Evolutionary conservation across 2,113 vertebrate species (phyloP).

Genomic region (Halichoerus grypus): DNA sequence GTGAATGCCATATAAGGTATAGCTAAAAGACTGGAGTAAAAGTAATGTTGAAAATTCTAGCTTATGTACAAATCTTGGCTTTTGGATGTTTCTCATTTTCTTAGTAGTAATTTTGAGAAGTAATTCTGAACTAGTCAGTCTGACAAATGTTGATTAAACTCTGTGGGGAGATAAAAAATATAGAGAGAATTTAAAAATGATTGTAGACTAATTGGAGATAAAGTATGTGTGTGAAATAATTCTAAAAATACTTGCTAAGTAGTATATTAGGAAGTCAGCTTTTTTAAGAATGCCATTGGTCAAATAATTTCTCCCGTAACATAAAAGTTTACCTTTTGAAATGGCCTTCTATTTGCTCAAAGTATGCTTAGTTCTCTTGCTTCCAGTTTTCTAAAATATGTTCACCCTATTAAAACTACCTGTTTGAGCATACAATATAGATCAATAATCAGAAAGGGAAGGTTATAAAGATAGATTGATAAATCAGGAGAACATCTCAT

Average conservation of each 20-base stretch:
- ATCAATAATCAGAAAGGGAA: not conserved
- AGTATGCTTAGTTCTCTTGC: not conserved
- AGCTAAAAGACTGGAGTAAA: not conserved
- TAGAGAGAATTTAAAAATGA: not conserved
- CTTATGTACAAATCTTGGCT: not conserved
- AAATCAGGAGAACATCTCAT: not conserved
- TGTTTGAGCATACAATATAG: not conserved
- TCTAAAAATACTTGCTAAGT: not conserved
- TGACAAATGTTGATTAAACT: conserved; percentile 23
- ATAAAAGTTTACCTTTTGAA: not conserved
- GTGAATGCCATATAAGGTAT: not conserved
- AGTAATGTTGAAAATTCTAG: not conserved
- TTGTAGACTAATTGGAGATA: not conserved
- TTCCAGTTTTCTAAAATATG: conserved; percentile 1
- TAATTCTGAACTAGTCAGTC: not conserved
- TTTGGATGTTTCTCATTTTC: not conserved
- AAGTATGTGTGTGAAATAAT: conserved; percentile 5
- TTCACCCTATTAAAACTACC: not conserved
- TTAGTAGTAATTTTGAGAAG: not conserved
- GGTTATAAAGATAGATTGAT: not conserved
- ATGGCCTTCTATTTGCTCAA: not conserved
- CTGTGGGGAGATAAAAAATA: not conserved
- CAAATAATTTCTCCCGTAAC: not conserved
- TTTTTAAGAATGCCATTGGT: not conserved
- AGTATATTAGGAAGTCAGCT: not conserved